Conservation (phyloP, 2,797 vertebrate genomes). For the Sparus aurata region DNA sequence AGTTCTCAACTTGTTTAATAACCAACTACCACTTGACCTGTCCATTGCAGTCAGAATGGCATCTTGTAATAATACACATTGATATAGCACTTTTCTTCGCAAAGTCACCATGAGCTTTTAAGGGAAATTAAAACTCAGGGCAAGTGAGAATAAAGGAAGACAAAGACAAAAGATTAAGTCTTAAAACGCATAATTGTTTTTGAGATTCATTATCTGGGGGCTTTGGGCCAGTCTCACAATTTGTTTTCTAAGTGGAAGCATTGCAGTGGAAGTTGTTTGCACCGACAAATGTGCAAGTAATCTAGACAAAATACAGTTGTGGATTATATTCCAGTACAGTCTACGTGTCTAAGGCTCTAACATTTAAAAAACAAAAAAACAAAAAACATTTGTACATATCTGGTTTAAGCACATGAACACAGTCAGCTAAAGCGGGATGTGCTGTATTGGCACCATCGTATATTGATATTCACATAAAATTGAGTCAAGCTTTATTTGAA, state of each 20-base stretch:
- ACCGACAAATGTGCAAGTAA: neutral
- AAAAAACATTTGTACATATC: too few species aligned
- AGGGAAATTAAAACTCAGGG: neutral
- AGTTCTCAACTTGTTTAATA: neutral
- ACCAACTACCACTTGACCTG: neutral
- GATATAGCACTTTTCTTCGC: neutral
- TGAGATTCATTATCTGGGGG: neutral
- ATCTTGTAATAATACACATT: neutral
- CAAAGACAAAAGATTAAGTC: neutral
- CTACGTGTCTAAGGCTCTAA: neutral
- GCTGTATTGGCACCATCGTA: too few species aligned
- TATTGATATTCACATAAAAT: conserved; percentile 9
- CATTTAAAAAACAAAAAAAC: too few species aligned
- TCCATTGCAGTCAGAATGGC: neutral
- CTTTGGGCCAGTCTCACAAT: neutral
- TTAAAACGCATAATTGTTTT: neutral
- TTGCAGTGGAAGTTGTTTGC: neutral
- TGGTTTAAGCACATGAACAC: neutral
- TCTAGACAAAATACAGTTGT: neutral
- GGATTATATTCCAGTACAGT: neutral
- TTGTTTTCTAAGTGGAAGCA: neutral
- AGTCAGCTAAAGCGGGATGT: neutral
- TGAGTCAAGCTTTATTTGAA: neutral
- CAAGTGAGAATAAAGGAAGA: neutral
- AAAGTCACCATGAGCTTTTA: neutral